These are phyloP conservation scores for Sigmodon hispidus DNA, from an alignment of 2,113 vertebrate species.

Conservation along the genomic window DNA sequence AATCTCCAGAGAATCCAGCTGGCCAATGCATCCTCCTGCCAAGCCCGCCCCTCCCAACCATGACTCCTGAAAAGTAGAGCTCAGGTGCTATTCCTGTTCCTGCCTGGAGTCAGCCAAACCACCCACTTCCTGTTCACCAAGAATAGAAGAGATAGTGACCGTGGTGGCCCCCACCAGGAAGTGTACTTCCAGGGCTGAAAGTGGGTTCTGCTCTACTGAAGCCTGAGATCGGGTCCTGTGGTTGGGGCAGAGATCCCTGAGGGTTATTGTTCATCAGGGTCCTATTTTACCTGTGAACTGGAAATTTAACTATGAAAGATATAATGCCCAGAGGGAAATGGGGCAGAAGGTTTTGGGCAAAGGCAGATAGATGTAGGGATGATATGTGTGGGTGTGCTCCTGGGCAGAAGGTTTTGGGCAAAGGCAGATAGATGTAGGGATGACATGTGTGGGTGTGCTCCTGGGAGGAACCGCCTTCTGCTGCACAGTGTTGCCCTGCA, in stretches of 20 bases:
- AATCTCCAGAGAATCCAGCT: constrained; percentile 80
- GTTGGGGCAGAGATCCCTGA: not conserved
- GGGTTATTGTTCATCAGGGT: not conserved
- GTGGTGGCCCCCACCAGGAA: constrained; percentile 70
- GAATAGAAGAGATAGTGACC: constrained; percentile 37
- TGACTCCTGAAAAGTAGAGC: constrained; percentile 81
- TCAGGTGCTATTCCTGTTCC: constrained; percentile 76
- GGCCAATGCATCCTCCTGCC: constrained; percentile 76
- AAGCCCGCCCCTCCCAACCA: constrained; percentile 81
- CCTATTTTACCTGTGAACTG: not conserved
- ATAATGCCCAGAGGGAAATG: not conserved
- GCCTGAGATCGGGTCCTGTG: not conserved
- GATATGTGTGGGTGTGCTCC: not conserved
- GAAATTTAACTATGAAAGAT: not conserved
- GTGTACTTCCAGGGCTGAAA: constrained; percentile 41
- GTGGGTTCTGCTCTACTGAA: not conserved
- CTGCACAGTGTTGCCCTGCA: not conserved
- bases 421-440: too few relatives aligned
- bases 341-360: not conserved
- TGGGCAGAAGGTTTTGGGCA: not conserved
- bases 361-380: too few relatives aligned
- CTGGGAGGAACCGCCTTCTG: not conserved
- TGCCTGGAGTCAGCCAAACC: constrained; percentile 78
- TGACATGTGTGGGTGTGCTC: not conserved
- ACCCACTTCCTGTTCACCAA: constrained; percentile 73